Evolutionary conservation across 2,888 invertebrate species (phyloP), one percentile per base, ranked within the genome.

Genomic region (Cheilosia pagana): DNA sequence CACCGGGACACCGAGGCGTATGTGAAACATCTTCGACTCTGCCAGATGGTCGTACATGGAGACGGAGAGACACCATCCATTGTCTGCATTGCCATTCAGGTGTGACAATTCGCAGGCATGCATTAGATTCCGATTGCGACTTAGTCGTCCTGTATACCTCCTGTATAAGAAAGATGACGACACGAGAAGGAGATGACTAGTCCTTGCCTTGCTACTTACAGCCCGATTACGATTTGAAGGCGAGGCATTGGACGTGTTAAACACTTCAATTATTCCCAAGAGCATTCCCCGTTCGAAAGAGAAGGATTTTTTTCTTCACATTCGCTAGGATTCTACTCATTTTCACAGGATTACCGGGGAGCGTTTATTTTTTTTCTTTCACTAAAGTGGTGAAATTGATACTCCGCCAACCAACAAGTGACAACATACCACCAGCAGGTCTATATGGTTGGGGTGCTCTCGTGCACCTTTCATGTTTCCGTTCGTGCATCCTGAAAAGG

Each of bases 211-310:
- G 23, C 48, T 70, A 67, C 85, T 81, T 85, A 81, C 85, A 76
- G 76, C 85, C 70, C 85, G 85, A 85, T 85, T 81, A 85, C 70
- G 75, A 79, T n/a, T n/a, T 79, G 74, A 70, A 79, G 75, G 70
- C 85, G 70, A 79, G 35, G 71, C 60, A 75, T 79, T 75, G 79
- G 74, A 85, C 85, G 85, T 85, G 85, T 81, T 85, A 85, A 85
- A 85, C 85, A 81, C 81, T 85, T 85, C 79, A 85, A 85, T 85
- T 85, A 85, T 85, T 85, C 85, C 85, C 85, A 81, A 85, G 79
- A 85, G 85, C 70, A 81, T 85, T 75, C 71, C 62, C 67, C 57
- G 28, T 28, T 63, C 53, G 45, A 12, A 60, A n/a, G 60, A 35
- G 19, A 67, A 39, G 55, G 53, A 72, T 57, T 48, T 50, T 28